Percentiles rank a stretch among this genome's conserved stretches.
These are phyloP conservation scores for Philhelius pedissequus DNA, from an alignment of 2,888 invertebrate genomes.

Conservation along the genomic window DNA sequence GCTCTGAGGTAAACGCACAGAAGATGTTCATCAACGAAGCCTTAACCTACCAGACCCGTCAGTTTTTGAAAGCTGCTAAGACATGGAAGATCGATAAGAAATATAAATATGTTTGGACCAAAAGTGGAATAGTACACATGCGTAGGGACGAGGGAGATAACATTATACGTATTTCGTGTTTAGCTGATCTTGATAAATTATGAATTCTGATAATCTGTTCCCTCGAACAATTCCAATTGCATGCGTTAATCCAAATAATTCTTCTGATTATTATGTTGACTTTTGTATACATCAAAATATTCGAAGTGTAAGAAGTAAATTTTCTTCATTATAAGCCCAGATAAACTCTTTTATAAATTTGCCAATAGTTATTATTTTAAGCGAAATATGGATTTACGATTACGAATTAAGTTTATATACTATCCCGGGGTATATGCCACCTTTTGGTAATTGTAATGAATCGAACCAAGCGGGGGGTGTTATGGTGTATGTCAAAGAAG, in stretches of 20 bases:
- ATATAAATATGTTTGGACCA: constrained; percentile 18
- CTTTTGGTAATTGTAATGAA: no score
- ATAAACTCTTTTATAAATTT: not conserved
- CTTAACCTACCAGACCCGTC: constrained; percentile 5
- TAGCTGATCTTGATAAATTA: constrained; percentile 1
- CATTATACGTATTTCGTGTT: not conserved
- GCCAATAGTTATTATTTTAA: not conserved
- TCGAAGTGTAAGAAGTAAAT: not conserved
- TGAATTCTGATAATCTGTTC: not conserved
- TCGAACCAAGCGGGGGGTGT: no score
- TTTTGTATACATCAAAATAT: constrained; percentile 19
- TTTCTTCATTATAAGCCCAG: not conserved
- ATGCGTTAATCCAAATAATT: not conserved
- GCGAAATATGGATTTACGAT: no score
- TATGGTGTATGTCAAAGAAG: no score
- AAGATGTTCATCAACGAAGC: constrained; percentile 6
- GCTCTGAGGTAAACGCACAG: not conserved
- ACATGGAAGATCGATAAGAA: not conserved
- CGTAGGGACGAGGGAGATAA: constrained; percentile 16
- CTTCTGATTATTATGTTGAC: not conserved
- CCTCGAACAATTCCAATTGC: not conserved
- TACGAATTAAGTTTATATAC: no score
- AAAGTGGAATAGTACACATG: constrained; percentile 13
- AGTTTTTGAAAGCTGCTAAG: constrained; percentile 18
- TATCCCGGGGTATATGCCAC: no score